A percentile compares a stretch with the other conserved stretches of the same genome.
phyloP scores from a whole-genome alignment of 2,888 invertebrate genomes.

The Drosophila multiciliata region DNA sequence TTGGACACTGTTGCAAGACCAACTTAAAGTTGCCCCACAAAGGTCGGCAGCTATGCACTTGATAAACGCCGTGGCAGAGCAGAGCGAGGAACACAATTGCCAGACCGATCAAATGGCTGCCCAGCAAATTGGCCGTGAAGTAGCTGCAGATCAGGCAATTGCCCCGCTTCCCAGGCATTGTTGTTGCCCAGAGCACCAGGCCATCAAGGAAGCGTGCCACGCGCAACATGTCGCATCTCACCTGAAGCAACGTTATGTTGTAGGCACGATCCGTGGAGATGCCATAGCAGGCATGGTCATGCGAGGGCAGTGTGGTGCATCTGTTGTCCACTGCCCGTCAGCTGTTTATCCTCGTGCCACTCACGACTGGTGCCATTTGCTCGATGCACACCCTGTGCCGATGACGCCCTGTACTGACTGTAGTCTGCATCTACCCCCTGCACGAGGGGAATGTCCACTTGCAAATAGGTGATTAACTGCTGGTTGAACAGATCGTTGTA shows the following conservation, averaged over 20 bases:
- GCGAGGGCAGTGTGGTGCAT: constrained; percentile 18
- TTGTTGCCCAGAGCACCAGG: constrained; percentile 8
- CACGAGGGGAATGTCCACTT: not conserved
- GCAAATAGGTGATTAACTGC: constrained; percentile 22
- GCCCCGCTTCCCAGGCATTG: not conserved
- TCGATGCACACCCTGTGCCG: constrained; percentile 11
- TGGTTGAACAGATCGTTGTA: not conserved
- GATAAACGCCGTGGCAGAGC: not conserved
- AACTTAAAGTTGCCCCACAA: constrained; percentile 25
- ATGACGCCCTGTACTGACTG: constrained; percentile 42
- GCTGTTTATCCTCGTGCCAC: constrained; percentile 30
- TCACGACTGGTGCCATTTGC: not conserved
- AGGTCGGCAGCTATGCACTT: constrained; percentile 9
- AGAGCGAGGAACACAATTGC: not conserved
- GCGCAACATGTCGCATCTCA: constrained; percentile 21
- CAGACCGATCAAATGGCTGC: constrained; percentile 22
- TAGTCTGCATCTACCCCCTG: constrained; percentile 13
- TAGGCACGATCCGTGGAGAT: constrained; percentile 46
- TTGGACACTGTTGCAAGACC: constrained; percentile 15
- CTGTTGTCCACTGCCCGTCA: not conserved
- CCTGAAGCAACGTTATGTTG: constrained; percentile 36
- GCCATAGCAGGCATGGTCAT: constrained; percentile 52
- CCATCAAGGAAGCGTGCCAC: constrained; percentile 35
- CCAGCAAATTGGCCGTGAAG: constrained; percentile 23
- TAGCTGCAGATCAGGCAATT: not conserved